These are phyloP conservation scores for Nomada ferruginata DNA, from an alignment of 2,888 invertebrate species.

Conservation along the genomic window DNA sequence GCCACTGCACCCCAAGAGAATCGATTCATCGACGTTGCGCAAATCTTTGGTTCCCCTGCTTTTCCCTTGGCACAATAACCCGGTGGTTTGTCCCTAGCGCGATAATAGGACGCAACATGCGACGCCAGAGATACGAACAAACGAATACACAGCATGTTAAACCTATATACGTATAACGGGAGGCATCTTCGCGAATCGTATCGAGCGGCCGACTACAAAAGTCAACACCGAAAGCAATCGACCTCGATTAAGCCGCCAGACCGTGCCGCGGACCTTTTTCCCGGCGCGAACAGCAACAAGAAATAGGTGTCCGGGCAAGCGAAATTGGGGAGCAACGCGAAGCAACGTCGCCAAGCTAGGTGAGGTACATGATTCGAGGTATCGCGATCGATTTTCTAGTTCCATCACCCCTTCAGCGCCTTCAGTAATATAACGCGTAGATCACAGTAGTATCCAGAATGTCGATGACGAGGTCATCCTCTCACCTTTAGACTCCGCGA, in stretches of 20 bases:
- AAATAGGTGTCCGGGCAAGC: constrained; percentile 26
- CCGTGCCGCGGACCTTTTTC: neutral
- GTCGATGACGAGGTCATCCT: constrained; percentile 53
- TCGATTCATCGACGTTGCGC: constrained; percentile 61
- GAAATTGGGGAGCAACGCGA: constrained; percentile 42
- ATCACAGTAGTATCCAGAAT: constrained; percentile 66
- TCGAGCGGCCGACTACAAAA: constrained; percentile 17
- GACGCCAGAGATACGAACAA: constrained; percentile 5
- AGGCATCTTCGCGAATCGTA: constrained; percentile 27
- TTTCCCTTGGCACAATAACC: constrained; percentile 61
- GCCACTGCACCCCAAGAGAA: constrained; percentile 10
- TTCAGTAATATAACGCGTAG: constrained; percentile 54
- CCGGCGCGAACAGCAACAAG: constrained; percentile 20
- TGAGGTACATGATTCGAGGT: constrained; percentile 44
- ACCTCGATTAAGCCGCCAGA: constrained; percentile 21
- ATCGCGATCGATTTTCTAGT: constrained; percentile 38
- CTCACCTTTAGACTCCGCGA: constrained; percentile 23
- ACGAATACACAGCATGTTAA: constrained; percentile 14
- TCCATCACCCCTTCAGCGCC: constrained; percentile 19
- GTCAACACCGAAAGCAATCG: constrained; percentile 25
- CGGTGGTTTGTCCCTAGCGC: constrained; percentile 2
- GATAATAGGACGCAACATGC: constrained; percentile 24
- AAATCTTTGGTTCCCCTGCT: constrained; percentile 40
- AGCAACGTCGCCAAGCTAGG: constrained; percentile 32
- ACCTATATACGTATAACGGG: neutral